These are phyloP conservation scores for Cettia cetti DNA, from an alignment of 2,113 vertebrate genomes.

Conservation along the genomic window DNA sequence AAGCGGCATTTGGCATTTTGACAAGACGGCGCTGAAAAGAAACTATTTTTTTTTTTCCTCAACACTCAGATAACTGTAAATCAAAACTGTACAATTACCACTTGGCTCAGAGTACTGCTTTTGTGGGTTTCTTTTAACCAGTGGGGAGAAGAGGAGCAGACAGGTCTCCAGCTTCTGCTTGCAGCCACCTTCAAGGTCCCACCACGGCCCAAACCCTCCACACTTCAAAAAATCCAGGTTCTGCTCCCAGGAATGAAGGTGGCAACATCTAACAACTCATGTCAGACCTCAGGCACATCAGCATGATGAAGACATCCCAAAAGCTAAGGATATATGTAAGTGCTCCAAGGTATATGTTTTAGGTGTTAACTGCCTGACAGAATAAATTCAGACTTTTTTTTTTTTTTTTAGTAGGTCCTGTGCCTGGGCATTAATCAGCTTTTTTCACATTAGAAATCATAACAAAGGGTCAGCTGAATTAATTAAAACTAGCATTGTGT, in stretches of 20 bases:
- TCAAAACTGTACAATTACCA: slow-evolving; percentile 60
- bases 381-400: not conserved
- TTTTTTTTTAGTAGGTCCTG: not conserved
- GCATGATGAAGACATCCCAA: not conserved
- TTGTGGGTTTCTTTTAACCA: not conserved
- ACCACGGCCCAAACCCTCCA: rapidly evolving
- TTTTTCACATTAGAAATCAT: not conserved
- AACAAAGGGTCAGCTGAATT: not conserved
- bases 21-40: slow-evolving; percentile 60
- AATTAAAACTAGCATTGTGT: not conserved
- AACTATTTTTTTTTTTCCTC: not conserved
- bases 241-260: rapidly evolving
- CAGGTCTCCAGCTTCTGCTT: not conserved
- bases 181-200: not conserved
- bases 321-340: not conserved
- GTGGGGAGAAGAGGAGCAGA: not conserved
- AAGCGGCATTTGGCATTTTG: slow-evolving; percentile 70
- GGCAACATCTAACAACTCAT: not conserved
- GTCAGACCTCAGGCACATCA: not conserved
- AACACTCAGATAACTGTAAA: slow-evolving; percentile 52
- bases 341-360: not conserved
- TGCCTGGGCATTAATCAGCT: not conserved
- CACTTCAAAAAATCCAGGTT: rapidly evolving
- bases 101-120: not conserved
- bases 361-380: not conserved